phyloP scores from a whole-genome alignment of 2,113 vertebrate genomes.

The Sylvia atricapilla region DNA sequence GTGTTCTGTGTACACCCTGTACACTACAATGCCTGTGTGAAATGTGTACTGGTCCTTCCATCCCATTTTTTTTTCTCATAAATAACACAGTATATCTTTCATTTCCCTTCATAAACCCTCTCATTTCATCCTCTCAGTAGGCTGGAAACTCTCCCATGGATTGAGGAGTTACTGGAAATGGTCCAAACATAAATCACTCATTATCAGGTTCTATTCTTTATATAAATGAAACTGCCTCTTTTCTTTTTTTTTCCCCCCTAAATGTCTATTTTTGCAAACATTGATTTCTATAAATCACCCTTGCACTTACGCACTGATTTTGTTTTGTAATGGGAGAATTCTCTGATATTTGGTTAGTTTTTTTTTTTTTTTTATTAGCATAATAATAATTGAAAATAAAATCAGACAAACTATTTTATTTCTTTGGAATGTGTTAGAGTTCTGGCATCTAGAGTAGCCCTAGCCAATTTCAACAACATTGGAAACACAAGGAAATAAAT shows the following conservation, averaged over 20 bases:
- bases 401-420: slow-evolving; percentile 15
- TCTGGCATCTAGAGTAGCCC: background rate
- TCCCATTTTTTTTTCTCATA: background rate
- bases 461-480: slow-evolving; percentile 15
- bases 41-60: background rate
- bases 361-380: slow-evolving; percentile 21
- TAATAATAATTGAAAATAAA: slow-evolving; percentile 47
- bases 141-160: background rate
- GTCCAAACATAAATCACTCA: background rate
- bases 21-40: background rate
- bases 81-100: background rate
- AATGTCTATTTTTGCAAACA: slow-evolving; percentile 2
- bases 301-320: background rate
- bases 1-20: background rate
- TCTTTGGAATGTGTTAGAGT: slow-evolving; percentile 1
- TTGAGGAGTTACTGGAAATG: background rate
- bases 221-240: background rate
- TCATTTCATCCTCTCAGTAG: background rate
- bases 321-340: background rate
- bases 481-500: slow-evolving; percentile 39
- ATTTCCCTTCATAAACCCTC: background rate
- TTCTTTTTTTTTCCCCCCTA: background rate
- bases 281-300: background rate
- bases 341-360: slow-evolving; percentile 17
- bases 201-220: background rate